These are phyloP conservation scores for Chymomyza caudatula DNA, from an alignment of 2,888 invertebrate species.

Conservation along the genomic window DNA sequence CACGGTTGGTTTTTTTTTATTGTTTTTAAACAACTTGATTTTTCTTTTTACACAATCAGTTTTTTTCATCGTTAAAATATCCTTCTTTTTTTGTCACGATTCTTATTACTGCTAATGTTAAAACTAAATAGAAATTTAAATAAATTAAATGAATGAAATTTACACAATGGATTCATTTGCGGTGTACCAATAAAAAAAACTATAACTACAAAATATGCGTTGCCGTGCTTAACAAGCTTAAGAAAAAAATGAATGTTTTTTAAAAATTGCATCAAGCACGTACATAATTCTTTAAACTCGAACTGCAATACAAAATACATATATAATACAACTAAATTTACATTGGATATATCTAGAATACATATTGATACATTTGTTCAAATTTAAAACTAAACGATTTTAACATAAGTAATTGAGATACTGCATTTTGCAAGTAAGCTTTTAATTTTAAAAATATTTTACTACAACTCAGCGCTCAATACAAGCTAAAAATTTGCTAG, in stretches of 20 bases:
- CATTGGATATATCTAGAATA: background rate
- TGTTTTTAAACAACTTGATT: conserved; percentile 48
- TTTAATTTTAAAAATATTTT: conserved; percentile 51
- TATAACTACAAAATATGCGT: conserved; percentile 30
- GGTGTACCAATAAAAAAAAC: conserved; percentile 25
- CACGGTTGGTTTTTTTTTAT: conserved; percentile 47
- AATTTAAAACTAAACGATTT: background rate
- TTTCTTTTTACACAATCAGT: conserved; percentile 43
- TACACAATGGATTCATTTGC: conserved; percentile 45
- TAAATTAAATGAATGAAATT: conserved; percentile 40
- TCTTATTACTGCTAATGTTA: conserved; percentile 23
- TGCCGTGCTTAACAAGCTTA: background rate
- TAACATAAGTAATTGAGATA: background rate
- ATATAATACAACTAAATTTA: too few species aligned
- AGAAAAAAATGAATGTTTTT: conserved; percentile 8
- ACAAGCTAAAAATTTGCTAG: conserved; percentile 60
- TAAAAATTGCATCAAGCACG: conserved; percentile 3
- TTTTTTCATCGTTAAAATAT: conserved; percentile 31
- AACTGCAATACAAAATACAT: background rate
- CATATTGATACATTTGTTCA: background rate
- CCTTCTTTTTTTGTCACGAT: conserved; percentile 35
- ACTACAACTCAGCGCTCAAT: conserved; percentile 59
- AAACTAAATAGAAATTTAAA: conserved; percentile 36
- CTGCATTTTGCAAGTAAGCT: background rate
- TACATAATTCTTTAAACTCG: background rate